phyloP scores from a whole-genome alignment of 2,888 invertebrate species.

The Coelinius sp. region DNA sequence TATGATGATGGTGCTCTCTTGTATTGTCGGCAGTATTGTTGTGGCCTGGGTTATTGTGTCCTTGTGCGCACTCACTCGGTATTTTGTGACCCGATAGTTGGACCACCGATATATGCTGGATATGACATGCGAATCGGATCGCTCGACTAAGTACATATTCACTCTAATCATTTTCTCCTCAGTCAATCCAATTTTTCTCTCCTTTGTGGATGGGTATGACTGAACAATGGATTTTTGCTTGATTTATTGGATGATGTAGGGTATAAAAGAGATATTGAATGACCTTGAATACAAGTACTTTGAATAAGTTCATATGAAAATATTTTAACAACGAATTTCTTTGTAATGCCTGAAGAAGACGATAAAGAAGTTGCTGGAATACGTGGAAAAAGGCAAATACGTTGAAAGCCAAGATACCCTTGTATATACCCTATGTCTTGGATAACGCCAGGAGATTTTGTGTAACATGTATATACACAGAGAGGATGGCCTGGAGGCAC shows the following conservation, averaged over 20 bases:
- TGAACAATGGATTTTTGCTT: background rate
- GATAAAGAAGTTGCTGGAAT: background rate
- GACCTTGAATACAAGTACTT: too few species aligned
- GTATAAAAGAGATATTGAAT: background rate
- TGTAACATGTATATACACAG: conserved; percentile 39
- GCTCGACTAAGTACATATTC: background rate
- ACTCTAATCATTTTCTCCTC: background rate
- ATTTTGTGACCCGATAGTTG: conserved; percentile 67
- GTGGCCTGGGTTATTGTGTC: conserved; percentile 67
- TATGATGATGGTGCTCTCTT: conserved; percentile 58
- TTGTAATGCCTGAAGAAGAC: background rate
- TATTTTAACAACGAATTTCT: background rate
- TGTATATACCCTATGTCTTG: conserved; percentile 31
- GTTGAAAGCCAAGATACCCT: conserved; percentile 3
- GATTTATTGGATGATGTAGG: background rate
- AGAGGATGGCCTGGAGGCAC: conserved; percentile 50
- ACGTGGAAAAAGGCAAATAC: background rate
- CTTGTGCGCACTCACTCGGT: conserved; percentile 47
- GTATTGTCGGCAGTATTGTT: conserved; percentile 69
- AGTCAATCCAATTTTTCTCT: background rate
- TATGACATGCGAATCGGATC: background rate
- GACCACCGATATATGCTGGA: conserved; percentile 44
- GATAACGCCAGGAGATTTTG: conserved; percentile 42
- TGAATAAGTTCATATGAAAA: background rate
- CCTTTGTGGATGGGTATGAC: background rate